A percentile compares a stretch with the other conserved stretches of the same genome.
Conservation (phyloP, 1,140 invertebrate species). For the Papilio machaon region DNA sequence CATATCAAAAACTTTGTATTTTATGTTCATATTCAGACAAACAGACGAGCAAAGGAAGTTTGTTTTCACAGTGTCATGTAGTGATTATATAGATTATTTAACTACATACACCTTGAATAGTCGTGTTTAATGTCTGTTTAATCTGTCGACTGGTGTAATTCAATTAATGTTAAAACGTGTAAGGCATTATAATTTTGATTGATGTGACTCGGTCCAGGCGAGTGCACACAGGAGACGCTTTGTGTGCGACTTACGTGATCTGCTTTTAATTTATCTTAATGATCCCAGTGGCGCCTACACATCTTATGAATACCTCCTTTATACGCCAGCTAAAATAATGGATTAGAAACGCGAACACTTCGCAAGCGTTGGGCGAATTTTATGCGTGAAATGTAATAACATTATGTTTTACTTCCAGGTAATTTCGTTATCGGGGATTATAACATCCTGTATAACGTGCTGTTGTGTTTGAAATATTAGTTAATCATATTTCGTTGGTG, state of each 20-base stretch:
- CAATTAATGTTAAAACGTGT: slow-evolving; percentile 32
- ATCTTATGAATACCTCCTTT: slow-evolving; percentile 30
- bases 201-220: slow-evolving; percentile 17
- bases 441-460: background rate
- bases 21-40: background rate
- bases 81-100: background rate
- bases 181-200: slow-evolving; percentile 33
- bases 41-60: background rate
- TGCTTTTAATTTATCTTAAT: slow-evolving; percentile 65
- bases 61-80: background rate
- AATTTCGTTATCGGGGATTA: slow-evolving; percentile 8
- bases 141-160: slow-evolving; percentile 26
- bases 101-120: slow-evolving; percentile 2
- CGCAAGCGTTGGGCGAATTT: slow-evolving; percentile 21
- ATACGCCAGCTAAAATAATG: slow-evolving; percentile 36
- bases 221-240: slow-evolving; percentile 30
- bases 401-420: slow-evolving; percentile 22
- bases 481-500: background rate
- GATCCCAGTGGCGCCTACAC: slow-evolving; percentile 48
- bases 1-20: background rate
- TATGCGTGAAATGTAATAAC: slow-evolving; percentile 13
- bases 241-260: slow-evolving; percentile 50
- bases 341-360: slow-evolving; percentile 28
- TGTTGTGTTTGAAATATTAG: background rate
- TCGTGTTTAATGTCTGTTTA: slow-evolving; percentile 21